Evolutionary conservation across 2,113 vertebrate genomes (phyloP).

Genomic region (Excalfactoria chinensis): DNA sequence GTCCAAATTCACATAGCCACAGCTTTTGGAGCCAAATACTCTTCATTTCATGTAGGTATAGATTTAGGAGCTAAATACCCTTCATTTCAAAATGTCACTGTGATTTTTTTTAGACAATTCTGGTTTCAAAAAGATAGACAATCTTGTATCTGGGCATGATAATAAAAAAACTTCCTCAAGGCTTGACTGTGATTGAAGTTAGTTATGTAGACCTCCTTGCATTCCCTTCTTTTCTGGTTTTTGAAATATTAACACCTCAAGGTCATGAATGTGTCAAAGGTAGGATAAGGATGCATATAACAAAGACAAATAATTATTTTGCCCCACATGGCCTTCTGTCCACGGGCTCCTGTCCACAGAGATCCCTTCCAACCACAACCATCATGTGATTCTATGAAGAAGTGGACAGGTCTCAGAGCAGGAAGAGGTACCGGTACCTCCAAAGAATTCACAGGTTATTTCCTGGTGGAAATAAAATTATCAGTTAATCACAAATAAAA

Average conservation of each 20-base stretch:
- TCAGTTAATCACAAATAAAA: not conserved
- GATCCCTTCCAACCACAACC: not conserved
- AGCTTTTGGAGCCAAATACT: not conserved
- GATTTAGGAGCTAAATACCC: not conserved
- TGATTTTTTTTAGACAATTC: not conserved
- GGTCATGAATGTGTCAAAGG: not conserved
- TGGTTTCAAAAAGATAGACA: not conserved
- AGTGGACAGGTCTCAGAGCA: not conserved
- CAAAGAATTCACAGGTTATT: not conserved
- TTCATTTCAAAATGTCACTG: not conserved
- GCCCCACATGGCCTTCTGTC: not conserved
- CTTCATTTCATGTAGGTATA: not conserved
- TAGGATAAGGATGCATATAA: not conserved
- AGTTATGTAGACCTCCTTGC: not conserved
- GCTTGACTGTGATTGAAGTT: not conserved
- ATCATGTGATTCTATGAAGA: not conserved
- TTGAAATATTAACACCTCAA: not conserved
- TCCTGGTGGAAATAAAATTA: not conserved
- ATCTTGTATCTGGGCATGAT: not conserved
- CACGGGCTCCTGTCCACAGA: not conserved
- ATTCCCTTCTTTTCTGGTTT: not conserved
- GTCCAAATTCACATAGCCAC: not conserved
- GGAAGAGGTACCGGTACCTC: not conserved
- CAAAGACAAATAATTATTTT: not conserved
- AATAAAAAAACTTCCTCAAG: not conserved